These are phyloP conservation scores for Hyles vespertilio DNA, from an alignment of 1,140 invertebrate genomes.

Conservation along the genomic window DNA sequence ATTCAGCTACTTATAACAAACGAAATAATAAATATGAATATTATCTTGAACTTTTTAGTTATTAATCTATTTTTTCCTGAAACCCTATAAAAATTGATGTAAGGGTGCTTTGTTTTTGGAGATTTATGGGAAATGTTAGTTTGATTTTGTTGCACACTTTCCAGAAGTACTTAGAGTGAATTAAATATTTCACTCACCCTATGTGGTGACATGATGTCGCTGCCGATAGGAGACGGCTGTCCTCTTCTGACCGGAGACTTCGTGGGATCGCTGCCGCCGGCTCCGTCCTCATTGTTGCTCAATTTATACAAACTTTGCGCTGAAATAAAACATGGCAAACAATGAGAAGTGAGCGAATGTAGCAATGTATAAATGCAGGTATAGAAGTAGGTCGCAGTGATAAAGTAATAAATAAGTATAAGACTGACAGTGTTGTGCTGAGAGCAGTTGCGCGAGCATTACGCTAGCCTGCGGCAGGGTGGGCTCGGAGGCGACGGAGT, in stretches of 20 bases:
- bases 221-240: conserved; percentile 59
- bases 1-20: too few species aligned
- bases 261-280: conserved; percentile 35
- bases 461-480: conserved; percentile 68
- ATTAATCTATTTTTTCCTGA: background rate
- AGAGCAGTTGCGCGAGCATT: conserved; percentile 69
- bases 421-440: conserved; percentile 58
- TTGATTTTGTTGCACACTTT: too few species aligned
- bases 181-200: conserved; percentile 33
- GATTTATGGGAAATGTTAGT: conserved; percentile 1
- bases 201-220: conserved; percentile 63
- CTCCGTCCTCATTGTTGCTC: conserved; percentile 48
- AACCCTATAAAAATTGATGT: conserved; percentile 8
- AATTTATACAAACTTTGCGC: conserved; percentile 70
- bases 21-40: too few species aligned
- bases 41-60: too few species aligned
- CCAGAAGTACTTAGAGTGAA: too few species aligned
- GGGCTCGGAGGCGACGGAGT: conserved; percentile 67
- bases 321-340: conserved; percentile 30
- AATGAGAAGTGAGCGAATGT: background rate
- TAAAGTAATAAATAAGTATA: conserved; percentile 7
- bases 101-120: too few species aligned
- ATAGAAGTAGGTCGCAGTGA: background rate
- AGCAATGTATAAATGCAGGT: background rate
- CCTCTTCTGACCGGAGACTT: conserved; percentile 47